Base-by-base conservation (phyloP, 1,140 invertebrate genomes). In the Tetramorium parvispinum region DNA sequence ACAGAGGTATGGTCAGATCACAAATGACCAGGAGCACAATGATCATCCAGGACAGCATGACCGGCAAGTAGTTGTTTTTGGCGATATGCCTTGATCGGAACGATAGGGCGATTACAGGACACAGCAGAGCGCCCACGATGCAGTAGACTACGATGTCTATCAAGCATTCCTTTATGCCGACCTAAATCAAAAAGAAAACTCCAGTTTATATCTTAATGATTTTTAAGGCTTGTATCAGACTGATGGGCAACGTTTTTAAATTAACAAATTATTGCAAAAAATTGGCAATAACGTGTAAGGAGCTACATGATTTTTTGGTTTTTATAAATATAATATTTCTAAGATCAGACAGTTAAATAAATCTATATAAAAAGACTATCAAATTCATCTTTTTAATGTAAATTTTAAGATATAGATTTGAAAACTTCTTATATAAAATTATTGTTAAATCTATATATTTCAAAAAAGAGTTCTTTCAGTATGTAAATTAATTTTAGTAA, bases 1-100 rank as follows among this genome's bases (percentile, higher is more conserved):
- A 96, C 32, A 96, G 87, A 18, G 96, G 96, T 5, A 96, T 91
- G 0, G 95, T 94, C 40, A 97, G 92, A 91, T 97, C 96, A 83
- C 93, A 93, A 51, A 94, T 83, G 46, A 96, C 94, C 8, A 96
- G 86, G n/a, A 95, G 81, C 13, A 93, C 82, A 59, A 95, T 94
- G 73, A 96, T 95, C 49, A 96, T 37, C 88, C 95, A 96, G 13
- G 96, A 96, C 16, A 95, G 92, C 71, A 95, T 91, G 49, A 96
- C 94, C 21, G 96, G 92, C 4, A 96, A 76, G 92, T 96, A 96
- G 8, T 91, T 88, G 88, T 95, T 94, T 76, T 94, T 94, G 85
- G 95, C 93, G 68, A 94, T 93, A 11, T 95, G 92, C 85, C 95
- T 95, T 21, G 94, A 94, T 37, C 93, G 93, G 82, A 96, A 96